Base-by-base conservation (phyloP, 2,888 invertebrate genomes). In the Calameuta filiformis region DNA sequence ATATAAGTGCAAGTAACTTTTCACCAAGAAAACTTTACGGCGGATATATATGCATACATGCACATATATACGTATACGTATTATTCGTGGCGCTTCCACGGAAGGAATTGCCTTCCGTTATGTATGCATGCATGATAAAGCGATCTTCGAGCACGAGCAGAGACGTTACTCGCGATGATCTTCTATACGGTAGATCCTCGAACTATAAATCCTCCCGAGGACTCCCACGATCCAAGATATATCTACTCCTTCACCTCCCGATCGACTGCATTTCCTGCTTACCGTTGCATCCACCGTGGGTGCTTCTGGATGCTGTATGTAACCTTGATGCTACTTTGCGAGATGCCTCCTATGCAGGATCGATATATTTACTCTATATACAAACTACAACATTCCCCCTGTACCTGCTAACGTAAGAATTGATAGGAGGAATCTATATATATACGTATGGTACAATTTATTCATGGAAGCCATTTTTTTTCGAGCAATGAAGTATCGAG, bases 141-240 rank as follows among this genome's bases (percentile, higher is more conserved):
- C 81, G 77, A 85, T 81, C 79, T 81, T 79, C 76, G 82, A 79
- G 82, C 83, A 81, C 82, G 81, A 84, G 82, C 79, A 76, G 79
- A 83, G 82, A 85, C 84, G 81, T 84, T 83, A 82, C 77, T 81
- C 81, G 80, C 82, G 84, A 84, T 83, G 83, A 86, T 88, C 85
- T 81, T 83, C 80, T 81, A 35, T 80, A 76, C 81, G 77, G 80
- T 76, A 83, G 79, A 84, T 85, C 84, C 75, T 82, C 81, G 79
- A 84, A 84, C 86, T 84, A 88, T 89, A 88, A 88, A 88, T 87
- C 86, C 83, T 82, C 79, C 73, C 71, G 76, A 80, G 79, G 81
- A 86, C 86, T 88, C 87, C 87, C 87, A 87, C 87, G 86, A 86
- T 86, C 80, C 77, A 69, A 80, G 85, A 84, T 84, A 78, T 79